These are phyloP conservation scores for Sylvietta virens DNA, from an alignment of 2,113 vertebrate genomes.

Conservation along the genomic window DNA sequence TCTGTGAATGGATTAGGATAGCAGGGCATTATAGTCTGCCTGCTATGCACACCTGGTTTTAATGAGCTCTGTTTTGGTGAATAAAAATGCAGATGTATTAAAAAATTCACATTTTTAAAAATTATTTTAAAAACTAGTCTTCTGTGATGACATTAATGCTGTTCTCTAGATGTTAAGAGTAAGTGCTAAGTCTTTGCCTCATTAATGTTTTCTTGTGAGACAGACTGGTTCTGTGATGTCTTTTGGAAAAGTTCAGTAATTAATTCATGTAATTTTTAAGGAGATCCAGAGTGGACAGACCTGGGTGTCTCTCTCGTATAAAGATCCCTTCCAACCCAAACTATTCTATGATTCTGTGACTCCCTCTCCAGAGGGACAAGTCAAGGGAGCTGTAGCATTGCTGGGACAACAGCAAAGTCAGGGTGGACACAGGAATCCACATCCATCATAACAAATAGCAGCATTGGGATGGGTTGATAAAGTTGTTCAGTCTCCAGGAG, in stretches of 20 bases:
- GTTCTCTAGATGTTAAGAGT: not conserved
- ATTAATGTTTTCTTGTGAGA: accelerated
- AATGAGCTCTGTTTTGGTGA: not conserved
- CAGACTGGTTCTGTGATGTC: not conserved
- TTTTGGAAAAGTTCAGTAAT: not conserved
- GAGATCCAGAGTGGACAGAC: not conserved
- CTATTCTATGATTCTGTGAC: not conserved
- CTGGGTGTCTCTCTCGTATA: not conserved
- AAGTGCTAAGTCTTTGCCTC: not conserved
- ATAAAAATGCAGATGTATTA: not conserved
- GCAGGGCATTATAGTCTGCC: not conserved
- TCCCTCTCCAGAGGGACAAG: not conserved
- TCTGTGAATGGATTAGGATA: not conserved
- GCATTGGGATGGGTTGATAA: not conserved
- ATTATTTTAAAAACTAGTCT: accelerated
- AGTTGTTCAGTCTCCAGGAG: not conserved
- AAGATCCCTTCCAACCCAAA: not conserved
- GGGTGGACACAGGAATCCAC: not conserved
- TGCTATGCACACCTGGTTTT: not conserved
- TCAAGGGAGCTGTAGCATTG: not conserved
- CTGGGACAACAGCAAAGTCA: not conserved
- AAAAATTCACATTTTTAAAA: not conserved
- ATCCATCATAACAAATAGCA: not conserved
- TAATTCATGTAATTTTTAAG: not conserved
- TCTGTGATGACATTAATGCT: not conserved